Conservation (phyloP, 2,888 invertebrate species). For the Agrotis puta region DNA sequence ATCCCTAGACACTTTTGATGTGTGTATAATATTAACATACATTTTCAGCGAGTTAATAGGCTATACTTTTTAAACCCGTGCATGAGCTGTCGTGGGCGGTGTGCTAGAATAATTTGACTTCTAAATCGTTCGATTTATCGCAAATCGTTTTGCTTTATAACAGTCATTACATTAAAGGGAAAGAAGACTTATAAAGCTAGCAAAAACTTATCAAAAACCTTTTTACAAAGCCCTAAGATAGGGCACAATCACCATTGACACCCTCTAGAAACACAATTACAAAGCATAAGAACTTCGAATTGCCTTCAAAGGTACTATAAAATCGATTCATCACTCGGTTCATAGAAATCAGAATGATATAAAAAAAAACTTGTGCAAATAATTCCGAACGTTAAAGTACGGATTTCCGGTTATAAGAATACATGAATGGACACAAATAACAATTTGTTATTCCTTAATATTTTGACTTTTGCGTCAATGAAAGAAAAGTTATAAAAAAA, state of each 20-base stretch:
- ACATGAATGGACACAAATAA: slow-evolving; percentile 69
- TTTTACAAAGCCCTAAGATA: not conserved
- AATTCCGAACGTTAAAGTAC: slow-evolving; percentile 70
- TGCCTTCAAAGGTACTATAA: slow-evolving; percentile 66
- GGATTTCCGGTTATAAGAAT: slow-evolving; percentile 78
- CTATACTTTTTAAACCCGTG: too few species aligned
- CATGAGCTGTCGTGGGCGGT: too few species aligned
- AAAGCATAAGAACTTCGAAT: slow-evolving; percentile 51
- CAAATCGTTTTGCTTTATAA: too few species aligned
- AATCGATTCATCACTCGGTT: slow-evolving; percentile 77
- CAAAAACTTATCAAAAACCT: not conserved
- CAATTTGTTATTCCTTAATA: slow-evolving; percentile 82
- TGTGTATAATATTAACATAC: too few species aligned
- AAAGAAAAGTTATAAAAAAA: slow-evolving; percentile 48
- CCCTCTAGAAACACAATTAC: slow-evolving; percentile 36
- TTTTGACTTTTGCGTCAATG: slow-evolving; percentile 83
- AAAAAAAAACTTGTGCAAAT: slow-evolving; percentile 70
- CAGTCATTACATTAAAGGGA: too few species aligned
- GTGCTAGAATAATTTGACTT: too few species aligned
- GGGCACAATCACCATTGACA: slow-evolving; percentile 24
- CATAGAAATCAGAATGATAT: slow-evolving; percentile 59
- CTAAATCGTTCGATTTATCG: too few species aligned
- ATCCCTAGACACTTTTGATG: too few species aligned
- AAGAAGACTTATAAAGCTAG: not conserved
- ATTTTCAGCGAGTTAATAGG: too few species aligned